Conservation (phyloP, 2,888 invertebrate species). For the Caenorhabditis macrosperma region DNA sequence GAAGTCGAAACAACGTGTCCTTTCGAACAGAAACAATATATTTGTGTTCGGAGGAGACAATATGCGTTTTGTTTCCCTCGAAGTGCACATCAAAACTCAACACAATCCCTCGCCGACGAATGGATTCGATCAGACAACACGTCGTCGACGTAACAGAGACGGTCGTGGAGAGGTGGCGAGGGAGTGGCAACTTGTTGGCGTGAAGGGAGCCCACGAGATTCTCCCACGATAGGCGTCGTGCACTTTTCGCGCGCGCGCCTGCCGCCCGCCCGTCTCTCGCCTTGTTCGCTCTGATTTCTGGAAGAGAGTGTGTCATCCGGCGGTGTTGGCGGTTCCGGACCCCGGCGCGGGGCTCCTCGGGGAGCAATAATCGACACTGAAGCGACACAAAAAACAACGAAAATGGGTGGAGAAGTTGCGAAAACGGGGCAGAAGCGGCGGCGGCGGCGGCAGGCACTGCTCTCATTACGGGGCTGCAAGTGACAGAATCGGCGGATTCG, state of each 20-base stretch:
- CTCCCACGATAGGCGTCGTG: slow-evolving; percentile 3
- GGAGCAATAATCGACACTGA: slow-evolving; percentile 39
- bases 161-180: neutral
- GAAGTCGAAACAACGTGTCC: no score
- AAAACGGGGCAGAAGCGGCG: neutral
- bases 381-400: slow-evolving; percentile 25
- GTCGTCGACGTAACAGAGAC: neutral
- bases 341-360: no score
- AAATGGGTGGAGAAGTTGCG: slow-evolving; percentile 19
- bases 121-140: no score
- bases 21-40: no score
- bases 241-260: neutral
- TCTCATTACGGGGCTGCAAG: slow-evolving; percentile 25
- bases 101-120: neutral
- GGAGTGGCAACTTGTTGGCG: slow-evolving; percentile 1
- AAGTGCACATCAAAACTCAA: neutral
- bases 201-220: no score
- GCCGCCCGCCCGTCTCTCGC: neutral
- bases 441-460: neutral
- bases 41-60: neutral
- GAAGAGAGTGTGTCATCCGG: slow-evolving; percentile 24
- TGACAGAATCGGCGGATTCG: slow-evolving; percentile 33
- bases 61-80: neutral
- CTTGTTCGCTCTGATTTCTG: slow-evolving; percentile 22
- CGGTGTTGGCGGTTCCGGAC: no score